phyloP scores from a whole-genome alignment of 2,888 invertebrate species.

The Catocala nupta region DNA sequence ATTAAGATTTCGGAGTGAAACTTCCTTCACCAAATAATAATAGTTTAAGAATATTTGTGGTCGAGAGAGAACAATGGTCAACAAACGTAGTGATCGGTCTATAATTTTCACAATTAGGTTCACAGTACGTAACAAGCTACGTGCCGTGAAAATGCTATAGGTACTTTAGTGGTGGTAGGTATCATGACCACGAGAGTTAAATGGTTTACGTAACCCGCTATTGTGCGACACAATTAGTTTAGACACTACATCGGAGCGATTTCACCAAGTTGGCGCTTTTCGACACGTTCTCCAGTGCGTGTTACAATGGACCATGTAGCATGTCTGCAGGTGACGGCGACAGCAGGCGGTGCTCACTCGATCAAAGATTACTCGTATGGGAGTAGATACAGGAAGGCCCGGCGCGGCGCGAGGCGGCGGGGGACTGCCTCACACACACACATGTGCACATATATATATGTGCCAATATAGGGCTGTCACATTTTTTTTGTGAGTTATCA shows the following conservation, averaged over 20 bases:
- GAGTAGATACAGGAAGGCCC: constrained; percentile 3
- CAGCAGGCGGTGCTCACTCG: not conserved
- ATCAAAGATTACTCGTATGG: constrained; percentile 7
- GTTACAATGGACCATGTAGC: constrained; percentile 25
- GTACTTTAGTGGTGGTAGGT: too few relatives aligned
- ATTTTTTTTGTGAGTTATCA: too few relatives aligned
- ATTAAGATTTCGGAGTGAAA: too few relatives aligned
- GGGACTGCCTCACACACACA: not conserved
- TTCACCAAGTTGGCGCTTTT: constrained; percentile 13
- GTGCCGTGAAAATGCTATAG: too few relatives aligned
- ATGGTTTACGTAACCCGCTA: constrained; percentile 6
- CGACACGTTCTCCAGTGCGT: constrained; percentile 20
- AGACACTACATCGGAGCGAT: constrained; percentile 10
- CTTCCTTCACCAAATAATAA: too few relatives aligned
- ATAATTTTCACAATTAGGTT: too few relatives aligned
- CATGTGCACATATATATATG: not conserved
- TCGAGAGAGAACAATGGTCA: too few relatives aligned
- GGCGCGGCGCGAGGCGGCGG: not conserved
- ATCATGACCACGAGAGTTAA: not conserved
- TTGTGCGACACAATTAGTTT: constrained; percentile 7
- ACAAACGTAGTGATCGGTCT: too few relatives aligned
- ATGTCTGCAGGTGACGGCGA: constrained; percentile 1
- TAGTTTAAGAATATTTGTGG: too few relatives aligned
- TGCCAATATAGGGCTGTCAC: not conserved
- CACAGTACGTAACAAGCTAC: too few relatives aligned